Evolutionary conservation across 2,113 vertebrate genomes (phyloP).

Genomic region (Hymenochirus boettgeri): DNA sequence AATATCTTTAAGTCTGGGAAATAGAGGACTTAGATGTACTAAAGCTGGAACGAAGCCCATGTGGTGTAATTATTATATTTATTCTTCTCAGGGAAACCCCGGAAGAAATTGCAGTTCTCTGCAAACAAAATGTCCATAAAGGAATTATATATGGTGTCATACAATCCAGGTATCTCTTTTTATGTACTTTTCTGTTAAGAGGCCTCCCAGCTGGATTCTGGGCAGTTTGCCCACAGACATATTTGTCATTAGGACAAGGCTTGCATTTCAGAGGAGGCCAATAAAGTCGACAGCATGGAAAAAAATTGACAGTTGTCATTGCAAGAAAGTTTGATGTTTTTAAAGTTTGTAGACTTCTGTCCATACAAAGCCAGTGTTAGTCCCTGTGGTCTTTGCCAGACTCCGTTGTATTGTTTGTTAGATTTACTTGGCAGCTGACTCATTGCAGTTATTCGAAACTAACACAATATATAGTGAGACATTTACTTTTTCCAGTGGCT

Average conservation of each 20-base stretch:
- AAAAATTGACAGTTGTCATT: constrained; percentile 28
- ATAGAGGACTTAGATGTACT: too few species aligned
- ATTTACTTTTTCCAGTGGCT: too few species aligned
- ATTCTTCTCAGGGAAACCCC: neutral
- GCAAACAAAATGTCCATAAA: constrained; percentile 1
- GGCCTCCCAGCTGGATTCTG: constrained; percentile 19
- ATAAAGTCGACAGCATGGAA: constrained; percentile 26
- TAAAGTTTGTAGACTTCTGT: constrained; percentile 38
- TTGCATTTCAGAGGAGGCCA: constrained; percentile 13
- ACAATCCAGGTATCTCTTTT: constrained; percentile 3
- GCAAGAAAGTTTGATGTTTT: constrained; percentile 12
- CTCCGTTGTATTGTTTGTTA: too few species aligned
- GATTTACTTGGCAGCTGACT: too few species aligned
- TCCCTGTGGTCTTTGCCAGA: too few species aligned
- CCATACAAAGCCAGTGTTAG: too few species aligned
- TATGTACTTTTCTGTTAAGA: constrained; percentile 2
- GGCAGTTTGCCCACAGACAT: constrained; percentile 31
- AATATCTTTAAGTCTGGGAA: too few species aligned
- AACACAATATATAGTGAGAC: too few species aligned
- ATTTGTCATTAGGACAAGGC: constrained; percentile 30
- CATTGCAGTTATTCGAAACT: too few species aligned
- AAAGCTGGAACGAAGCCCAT: too few species aligned
- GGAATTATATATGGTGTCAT: constrained; percentile 1
- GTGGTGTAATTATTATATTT: neutral
- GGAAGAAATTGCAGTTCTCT: neutral